Conservation (phyloP, 2,113 vertebrate species). For the Casuarius casuarius region DNA sequence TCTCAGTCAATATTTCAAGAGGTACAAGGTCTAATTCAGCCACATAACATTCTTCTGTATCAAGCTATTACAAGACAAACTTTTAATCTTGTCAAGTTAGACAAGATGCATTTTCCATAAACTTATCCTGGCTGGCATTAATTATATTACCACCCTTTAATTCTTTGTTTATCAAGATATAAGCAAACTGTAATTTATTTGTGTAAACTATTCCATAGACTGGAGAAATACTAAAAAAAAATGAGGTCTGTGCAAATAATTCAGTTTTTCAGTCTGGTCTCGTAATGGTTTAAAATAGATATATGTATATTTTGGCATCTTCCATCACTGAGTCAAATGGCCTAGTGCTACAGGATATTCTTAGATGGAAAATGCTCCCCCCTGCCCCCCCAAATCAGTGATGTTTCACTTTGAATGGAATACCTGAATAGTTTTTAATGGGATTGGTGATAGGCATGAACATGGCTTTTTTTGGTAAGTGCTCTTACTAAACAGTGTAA, state of each 20-base stretch:
- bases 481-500: not conserved
- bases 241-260: not conserved
- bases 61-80: not conserved
- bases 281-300: not conserved
- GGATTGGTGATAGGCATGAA: not conserved
- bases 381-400: too few species aligned
- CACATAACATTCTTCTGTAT: not conserved
- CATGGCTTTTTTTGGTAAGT: not conserved
- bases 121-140: not conserved
- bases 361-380: too few species aligned
- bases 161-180: constrained; percentile 16
- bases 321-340: not conserved
- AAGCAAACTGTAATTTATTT: not conserved
- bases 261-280: not conserved
- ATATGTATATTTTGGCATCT: not conserved
- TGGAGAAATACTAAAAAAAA: not conserved
- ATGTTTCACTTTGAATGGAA: not conserved
- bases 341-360: not conserved
- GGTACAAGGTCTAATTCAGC: constrained; percentile 11
- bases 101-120: not conserved
- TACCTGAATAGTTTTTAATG: not conserved
- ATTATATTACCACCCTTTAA: constrained; percentile 10
- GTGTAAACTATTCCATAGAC: not conserved
- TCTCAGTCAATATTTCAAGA: not conserved
- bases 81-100: constrained; percentile 20